These are phyloP conservation scores for Villa cingulata DNA, from an alignment of 2,888 invertebrate species.

Conservation along the genomic window DNA sequence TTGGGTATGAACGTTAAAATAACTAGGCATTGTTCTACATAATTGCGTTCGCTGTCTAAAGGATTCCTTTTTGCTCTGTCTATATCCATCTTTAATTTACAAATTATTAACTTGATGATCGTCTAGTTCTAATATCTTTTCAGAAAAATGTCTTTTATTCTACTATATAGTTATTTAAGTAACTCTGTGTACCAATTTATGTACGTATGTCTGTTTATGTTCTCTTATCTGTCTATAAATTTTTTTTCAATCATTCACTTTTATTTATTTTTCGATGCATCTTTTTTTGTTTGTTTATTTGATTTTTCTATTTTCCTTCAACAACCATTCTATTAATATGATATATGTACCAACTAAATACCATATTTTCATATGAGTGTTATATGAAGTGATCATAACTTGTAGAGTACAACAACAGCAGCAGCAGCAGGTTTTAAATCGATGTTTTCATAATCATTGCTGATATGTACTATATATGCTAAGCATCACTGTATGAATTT, in stretches of 20 bases:
- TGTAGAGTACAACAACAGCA: neutral
- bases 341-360: no score
- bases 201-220: neutral
- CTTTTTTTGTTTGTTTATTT: no score
- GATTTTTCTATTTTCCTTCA: no score
- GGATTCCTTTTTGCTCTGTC: constrained; percentile 1
- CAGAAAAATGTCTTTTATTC: neutral
- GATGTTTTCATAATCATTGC: no score
- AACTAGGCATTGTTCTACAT: constrained; percentile 30
- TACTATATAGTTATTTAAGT: no score
- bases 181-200: no score
- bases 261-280: neutral
- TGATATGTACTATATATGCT: no score
- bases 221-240: neutral
- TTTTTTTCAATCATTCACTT: neutral
- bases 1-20: constrained; percentile 31
- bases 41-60: constrained; percentile 26
- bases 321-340: no score
- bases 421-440: no score
- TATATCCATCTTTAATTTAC: constrained; percentile 6
- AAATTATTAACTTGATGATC: constrained; percentile 8
- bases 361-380: no score
- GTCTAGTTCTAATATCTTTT: neutral
- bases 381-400: constrained; percentile 3
- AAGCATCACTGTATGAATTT: no score